Evolutionary conservation across 1,140 invertebrate genomes (phyloP).

Genomic region (Chironomus striatipennis): DNA sequence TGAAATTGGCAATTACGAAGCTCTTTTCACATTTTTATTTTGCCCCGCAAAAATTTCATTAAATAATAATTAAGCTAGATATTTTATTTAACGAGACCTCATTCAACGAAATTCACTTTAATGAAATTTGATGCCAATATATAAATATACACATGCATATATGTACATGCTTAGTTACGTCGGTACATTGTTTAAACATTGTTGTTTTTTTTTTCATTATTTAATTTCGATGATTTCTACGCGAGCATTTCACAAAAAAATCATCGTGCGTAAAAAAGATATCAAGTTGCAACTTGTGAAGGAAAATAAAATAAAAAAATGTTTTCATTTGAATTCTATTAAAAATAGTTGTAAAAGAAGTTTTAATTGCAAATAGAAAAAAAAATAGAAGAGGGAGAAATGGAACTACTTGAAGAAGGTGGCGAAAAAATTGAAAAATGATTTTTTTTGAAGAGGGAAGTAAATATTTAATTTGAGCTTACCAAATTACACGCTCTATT

Average conservation of each 20-base stretch:
- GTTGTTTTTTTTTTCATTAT: not conserved
- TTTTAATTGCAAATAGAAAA: too few species aligned
- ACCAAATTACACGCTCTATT: constrained; percentile 16
- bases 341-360: not conserved
- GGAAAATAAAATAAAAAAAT: too few species aligned
- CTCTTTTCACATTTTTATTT: too few species aligned
- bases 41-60: too few species aligned
- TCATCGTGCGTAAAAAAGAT: constrained; percentile 15
- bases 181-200: not conserved
- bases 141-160: not conserved
- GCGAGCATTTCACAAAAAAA: not conserved
- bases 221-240: constrained; percentile 1
- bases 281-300: not conserved
- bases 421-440: too few species aligned
- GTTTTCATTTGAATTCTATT: not conserved
- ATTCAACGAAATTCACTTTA: not conserved
- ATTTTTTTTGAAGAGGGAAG: not conserved
- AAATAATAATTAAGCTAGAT: not conserved
- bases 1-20: too few species aligned
- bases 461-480: constrained; percentile 17
- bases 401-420: too few species aligned
- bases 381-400: too few species aligned
- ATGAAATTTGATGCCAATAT: not conserved
- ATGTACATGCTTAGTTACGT: not conserved
- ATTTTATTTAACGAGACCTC: not conserved